A percentile compares a stretch with the other conserved stretches of the same genome.
These are phyloP conservation scores for Tragelaphus strepsiceros DNA, from an alignment of 2,113 vertebrate genomes.

Conservation along the genomic window DNA sequence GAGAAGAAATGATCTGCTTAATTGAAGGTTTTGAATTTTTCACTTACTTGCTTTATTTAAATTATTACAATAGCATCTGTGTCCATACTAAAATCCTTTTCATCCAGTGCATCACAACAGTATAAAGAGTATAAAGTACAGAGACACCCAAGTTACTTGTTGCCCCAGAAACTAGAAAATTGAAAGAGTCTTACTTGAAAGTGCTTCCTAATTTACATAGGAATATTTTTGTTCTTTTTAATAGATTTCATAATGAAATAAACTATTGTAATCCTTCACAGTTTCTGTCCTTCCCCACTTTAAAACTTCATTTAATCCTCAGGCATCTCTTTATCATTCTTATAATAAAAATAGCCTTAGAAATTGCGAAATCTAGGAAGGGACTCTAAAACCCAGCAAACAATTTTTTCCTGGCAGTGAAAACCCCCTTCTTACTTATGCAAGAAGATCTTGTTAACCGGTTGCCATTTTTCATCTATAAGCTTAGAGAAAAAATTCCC, in stretches of 20 bases:
- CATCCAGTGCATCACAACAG: background rate
- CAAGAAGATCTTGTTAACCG: background rate
- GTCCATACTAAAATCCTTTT: background rate
- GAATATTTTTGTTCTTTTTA: background rate
- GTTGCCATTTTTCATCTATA: constrained; percentile 18
- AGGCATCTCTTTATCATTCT: background rate
- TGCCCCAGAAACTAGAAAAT: background rate
- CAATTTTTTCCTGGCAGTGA: background rate
- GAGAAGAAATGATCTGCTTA: background rate
- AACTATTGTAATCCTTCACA: background rate
- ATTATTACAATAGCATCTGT: background rate
- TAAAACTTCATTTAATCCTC: background rate
- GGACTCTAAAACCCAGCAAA: background rate
- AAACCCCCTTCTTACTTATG: background rate
- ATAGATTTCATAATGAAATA: background rate
- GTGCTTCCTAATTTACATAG: background rate
- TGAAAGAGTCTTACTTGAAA: background rate
- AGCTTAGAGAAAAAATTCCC: constrained; percentile 41
- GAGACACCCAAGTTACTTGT: background rate
- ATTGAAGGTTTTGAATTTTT: background rate
- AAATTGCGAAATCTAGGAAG: background rate
- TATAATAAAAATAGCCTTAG: background rate
- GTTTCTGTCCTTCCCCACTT: background rate
- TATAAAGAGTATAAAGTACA: background rate
- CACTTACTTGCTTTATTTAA: background rate